Evolutionary conservation across 1,140 invertebrate genomes (phyloP).

Genomic region (Copidosoma floridanum): DNA sequence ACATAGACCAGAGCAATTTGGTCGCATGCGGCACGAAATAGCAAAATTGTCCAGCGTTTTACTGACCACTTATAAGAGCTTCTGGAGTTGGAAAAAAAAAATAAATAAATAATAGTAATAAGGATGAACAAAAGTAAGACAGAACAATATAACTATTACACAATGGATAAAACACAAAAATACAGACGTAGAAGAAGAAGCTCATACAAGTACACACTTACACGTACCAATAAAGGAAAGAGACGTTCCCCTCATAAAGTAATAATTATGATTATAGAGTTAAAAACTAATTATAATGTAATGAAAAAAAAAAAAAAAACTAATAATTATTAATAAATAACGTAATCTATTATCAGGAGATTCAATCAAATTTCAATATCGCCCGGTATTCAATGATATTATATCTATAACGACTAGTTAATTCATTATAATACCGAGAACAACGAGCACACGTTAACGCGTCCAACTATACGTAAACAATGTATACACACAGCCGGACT

Average conservation of each 20-base stretch:
- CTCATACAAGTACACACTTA: too few species aligned
- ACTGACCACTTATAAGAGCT: slow-evolving; percentile 5
- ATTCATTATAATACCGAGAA: not conserved
- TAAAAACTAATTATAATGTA: too few species aligned
- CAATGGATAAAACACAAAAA: too few species aligned
- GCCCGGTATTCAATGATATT: too few species aligned
- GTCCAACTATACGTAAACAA: too few species aligned
- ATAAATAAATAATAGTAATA: not conserved
- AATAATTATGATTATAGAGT: not conserved
- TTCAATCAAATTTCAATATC: not conserved
- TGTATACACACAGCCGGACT: not conserved
- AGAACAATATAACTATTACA: too few species aligned
- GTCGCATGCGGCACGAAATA: not conserved
- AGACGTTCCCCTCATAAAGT: not conserved
- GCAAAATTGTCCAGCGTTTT: slow-evolving; percentile 4
- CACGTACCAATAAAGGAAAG: too few species aligned
- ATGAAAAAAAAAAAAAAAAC: not conserved
- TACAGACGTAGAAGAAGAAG: too few species aligned
- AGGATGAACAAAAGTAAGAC: too few species aligned
- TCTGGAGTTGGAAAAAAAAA: not conserved
- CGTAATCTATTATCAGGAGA: slow-evolving; percentile 11
- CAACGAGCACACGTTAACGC: not conserved
- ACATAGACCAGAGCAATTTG: not conserved
- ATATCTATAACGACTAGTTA: not conserved
- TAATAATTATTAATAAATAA: not conserved